Conservation (phyloP, 1,140 invertebrate genomes). For the Hyles euphorbiae region DNA sequence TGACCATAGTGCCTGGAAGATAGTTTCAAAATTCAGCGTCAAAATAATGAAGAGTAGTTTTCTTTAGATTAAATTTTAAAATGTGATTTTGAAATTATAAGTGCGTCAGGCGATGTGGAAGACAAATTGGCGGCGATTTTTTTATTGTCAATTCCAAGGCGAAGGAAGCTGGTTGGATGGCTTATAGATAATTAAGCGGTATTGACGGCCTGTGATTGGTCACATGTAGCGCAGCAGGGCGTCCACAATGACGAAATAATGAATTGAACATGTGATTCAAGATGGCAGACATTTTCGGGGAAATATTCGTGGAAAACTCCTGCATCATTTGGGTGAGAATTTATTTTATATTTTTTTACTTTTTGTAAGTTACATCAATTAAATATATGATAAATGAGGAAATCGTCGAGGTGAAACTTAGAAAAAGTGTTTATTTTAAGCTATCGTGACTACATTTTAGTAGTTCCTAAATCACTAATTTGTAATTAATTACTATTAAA, state of each 20-base stretch:
- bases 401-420: no score
- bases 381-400: background rate
- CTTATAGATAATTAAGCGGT: constrained; percentile 27
- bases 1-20: background rate
- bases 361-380: background rate
- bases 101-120: constrained; percentile 4
- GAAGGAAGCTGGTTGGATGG: constrained; percentile 34
- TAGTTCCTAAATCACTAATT: constrained; percentile 15
- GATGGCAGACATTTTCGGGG: constrained; percentile 55
- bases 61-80: background rate
- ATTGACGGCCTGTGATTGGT: constrained; percentile 57
- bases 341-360: constrained; percentile 22
- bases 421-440: no score
- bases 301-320: constrained; percentile 30
- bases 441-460: background rate
- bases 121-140: constrained; percentile 34
- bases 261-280: constrained; percentile 68
- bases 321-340: constrained; percentile 42
- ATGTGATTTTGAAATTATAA: background rate
- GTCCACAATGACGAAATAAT: constrained; percentile 43
- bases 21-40: constrained; percentile 2
- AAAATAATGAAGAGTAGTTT: background rate
- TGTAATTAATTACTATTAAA: constrained; percentile 18
- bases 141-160: constrained; percentile 24
- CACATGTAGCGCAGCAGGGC: constrained; percentile 48